Conservation (phyloP, 2,797 vertebrate species). For the Acrossocheilus fasciatus region DNA sequence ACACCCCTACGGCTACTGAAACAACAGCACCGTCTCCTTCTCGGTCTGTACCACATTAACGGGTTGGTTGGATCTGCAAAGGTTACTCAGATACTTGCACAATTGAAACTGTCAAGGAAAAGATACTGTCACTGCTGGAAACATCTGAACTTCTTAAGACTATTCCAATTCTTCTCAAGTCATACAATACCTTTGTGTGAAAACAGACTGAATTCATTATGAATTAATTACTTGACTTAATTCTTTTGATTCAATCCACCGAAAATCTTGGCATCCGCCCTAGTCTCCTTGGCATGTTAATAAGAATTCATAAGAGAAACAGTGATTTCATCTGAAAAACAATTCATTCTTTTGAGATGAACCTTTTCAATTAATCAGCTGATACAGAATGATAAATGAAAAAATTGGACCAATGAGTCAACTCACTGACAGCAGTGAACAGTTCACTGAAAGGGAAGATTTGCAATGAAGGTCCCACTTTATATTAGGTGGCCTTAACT, state of each 20-base stretch:
- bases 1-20: constrained; percentile 34
- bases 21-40: neutral
- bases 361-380: neutral
- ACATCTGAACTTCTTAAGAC: neutral
- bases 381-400: neutral
- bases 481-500: no score
- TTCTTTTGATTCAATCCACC: neutral
- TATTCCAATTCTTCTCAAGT: neutral
- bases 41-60: neutral
- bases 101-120: neutral
- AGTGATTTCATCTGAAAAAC: neutral
- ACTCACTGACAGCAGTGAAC: neutral
- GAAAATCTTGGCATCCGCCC: neutral
- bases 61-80: neutral
- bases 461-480: neutral
- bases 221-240: neutral
- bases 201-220: neutral
- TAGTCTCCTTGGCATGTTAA: neutral
- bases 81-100: neutral
- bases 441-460: neutral
- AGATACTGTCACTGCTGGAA: neutral
- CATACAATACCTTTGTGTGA: neutral
- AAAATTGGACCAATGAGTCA: neutral
- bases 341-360: neutral
- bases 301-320: neutral